Conservation (phyloP, 2,888 invertebrate genomes). For the Caenorhabditis virilis region DNA sequence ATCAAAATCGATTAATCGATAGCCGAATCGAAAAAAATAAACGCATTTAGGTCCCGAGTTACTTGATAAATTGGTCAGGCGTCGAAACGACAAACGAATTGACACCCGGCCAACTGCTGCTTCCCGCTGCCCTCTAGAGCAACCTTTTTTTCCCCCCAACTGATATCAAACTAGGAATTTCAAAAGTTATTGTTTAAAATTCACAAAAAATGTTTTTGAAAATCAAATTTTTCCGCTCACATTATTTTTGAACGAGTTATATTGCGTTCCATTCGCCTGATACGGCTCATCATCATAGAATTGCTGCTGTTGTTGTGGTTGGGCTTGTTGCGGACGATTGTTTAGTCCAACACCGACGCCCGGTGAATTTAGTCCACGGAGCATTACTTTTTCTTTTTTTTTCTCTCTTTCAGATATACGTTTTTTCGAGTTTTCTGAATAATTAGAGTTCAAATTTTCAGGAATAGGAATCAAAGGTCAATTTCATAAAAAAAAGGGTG, state of each 20-base stretch:
- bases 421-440: too few relatives aligned
- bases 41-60: constrained; percentile 9
- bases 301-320: constrained; percentile 16
- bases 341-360: constrained; percentile 8
- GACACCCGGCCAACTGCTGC: constrained; percentile 10
- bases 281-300: constrained; percentile 52
- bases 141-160: too few relatives aligned
- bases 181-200: too few relatives aligned
- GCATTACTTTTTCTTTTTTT: constrained; percentile 7
- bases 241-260: constrained; percentile 26
- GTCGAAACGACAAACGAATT: constrained; percentile 2
- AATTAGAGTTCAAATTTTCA: too few relatives aligned
- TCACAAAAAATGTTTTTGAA: too few relatives aligned
- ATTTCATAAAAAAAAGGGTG: too few relatives aligned
- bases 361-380: constrained; percentile 35
- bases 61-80: constrained; percentile 33
- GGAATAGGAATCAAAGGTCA: too few relatives aligned
- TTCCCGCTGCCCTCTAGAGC: too few relatives aligned
- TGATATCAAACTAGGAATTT: too few relatives aligned
- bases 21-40: background rate
- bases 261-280: constrained; percentile 38
- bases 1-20: too few relatives aligned
- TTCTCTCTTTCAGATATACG: background rate
- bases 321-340: background rate
- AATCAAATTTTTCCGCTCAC: constrained; percentile 3